phyloP scores from a whole-genome alignment of 1,140 invertebrate species.

The Tetragnatha versicolor region DNA sequence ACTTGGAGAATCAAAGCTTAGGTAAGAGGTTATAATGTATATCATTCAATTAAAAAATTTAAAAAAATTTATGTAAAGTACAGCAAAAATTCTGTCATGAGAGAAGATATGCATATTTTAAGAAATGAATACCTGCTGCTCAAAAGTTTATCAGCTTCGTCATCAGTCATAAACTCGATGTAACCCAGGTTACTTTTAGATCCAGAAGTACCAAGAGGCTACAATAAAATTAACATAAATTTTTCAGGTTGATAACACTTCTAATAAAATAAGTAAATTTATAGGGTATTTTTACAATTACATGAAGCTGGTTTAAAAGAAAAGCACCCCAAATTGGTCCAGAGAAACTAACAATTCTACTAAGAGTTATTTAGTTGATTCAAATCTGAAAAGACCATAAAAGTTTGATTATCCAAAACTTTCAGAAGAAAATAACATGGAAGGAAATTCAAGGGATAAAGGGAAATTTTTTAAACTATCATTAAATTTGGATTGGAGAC shows the following conservation, averaged over 20 bases:
- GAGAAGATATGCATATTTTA: background rate
- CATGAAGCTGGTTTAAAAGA: no score
- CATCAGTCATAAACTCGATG: slow-evolving; percentile 62
- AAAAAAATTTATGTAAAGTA: background rate
- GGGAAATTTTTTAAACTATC: no score
- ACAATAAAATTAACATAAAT: background rate
- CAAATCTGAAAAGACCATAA: no score
- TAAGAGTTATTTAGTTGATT: no score
- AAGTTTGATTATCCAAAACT: no score
- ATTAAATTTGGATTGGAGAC: no score
- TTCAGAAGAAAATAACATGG: no score
- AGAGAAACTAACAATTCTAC: no score
- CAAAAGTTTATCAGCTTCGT: slow-evolving; percentile 60
- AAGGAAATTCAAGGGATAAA: no score
- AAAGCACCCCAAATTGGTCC: no score
- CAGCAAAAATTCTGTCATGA: background rate
- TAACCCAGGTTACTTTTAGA: slow-evolving; percentile 34
- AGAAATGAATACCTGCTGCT: slow-evolving; percentile 52
- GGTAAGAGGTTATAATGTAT: background rate
- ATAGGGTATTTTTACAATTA: no score
- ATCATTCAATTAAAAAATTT: background rate
- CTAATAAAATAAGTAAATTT: background rate
- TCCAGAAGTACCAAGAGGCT: background rate
- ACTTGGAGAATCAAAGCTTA: background rate
- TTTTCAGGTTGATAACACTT: background rate